Evolutionary conservation across 2,888 invertebrate species (phyloP), one percentile per base, ranked within the genome.

Genomic region (Noctuana brunneofusca): DNA sequence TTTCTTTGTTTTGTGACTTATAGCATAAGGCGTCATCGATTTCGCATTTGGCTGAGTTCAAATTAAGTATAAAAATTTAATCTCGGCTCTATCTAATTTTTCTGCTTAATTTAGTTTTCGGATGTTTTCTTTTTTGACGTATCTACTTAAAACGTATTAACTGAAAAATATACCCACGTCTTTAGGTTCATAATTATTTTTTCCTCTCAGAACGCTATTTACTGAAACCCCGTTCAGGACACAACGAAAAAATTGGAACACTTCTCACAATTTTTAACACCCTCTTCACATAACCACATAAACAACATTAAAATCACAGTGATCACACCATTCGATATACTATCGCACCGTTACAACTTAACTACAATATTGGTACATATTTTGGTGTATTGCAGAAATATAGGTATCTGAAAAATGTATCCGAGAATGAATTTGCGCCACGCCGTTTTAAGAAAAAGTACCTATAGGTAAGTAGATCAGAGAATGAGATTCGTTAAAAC

Each of bases 291-390:
- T 75, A 70, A 73, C 71, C 70, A 53, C 65, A 69, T 75, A 77
- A 78, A 79, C 76, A 82, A 83, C 79, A 79, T 80, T 80, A 75
- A 83, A 81, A 87, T 87, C 87, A 87, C 87, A 88, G 84, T 76
- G 78, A 71, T 74, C 71, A 76, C 73, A 70, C 69, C 73, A 70
- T 68, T 73, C 71, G 62, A 59, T 71, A 70, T 73, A n/a, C n/a
- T n/a, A 71, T 74, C 75, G 63, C 67, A 66, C 65, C 66, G 56
- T 67, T 54, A 64, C 41, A 58, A 59, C 67, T 54, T 58, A 64
- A 64, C 30, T 58, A 63, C 60, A 68, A 16, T 16, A 41, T 16
- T 41, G 16, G 9, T 38, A 38, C 6, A 5, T 14, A 38, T 14
- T 38, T 32, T n/a, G 4, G 32, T 32, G 12, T 32, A 3, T 32